Conservation (phyloP, 2,113 vertebrate genomes). For the Isichthys henryi region DNA sequence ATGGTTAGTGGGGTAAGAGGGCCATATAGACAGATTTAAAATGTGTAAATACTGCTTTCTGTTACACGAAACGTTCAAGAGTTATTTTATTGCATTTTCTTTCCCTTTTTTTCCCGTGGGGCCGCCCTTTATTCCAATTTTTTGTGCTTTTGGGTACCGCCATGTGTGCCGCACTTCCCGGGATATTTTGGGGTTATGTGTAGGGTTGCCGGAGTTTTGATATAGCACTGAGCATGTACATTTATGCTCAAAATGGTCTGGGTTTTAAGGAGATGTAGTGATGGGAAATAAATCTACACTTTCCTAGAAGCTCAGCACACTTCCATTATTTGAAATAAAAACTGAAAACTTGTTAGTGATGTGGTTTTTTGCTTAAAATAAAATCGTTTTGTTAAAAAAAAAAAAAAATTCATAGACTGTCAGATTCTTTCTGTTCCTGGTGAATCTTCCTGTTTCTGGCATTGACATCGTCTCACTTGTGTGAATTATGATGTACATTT, state of each 20-base stretch:
- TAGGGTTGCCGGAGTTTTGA: neutral
- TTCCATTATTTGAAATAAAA: slow-evolving; percentile 3
- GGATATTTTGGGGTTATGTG: neutral
- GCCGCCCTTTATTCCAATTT: neutral
- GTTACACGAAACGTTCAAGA: neutral
- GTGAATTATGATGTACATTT: neutral
- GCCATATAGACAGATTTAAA: slow-evolving; percentile 8
- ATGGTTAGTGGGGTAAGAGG: neutral
- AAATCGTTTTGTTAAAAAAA: neutral
- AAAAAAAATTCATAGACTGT: neutral
- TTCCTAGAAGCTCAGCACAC: neutral
- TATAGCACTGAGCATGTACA: neutral
- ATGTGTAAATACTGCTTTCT: slow-evolving; percentile 48
- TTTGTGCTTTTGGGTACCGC: neutral
- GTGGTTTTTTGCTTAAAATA: slow-evolving; percentile 8
- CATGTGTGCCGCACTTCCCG: neutral
- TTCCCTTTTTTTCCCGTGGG: neutral
- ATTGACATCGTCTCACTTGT: neutral
- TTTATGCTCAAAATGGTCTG: neutral
- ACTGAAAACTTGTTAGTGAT: slow-evolving; percentile 1
- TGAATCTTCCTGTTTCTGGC: neutral
- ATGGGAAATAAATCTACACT: neutral
- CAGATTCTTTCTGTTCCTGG: neutral
- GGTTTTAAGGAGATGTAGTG: neutral
- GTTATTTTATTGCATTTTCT: neutral